Evolutionary conservation across 2,888 invertebrate species (phyloP), one percentile per base, ranked within the genome.

Genomic region (Resseliella maxima): DNA sequence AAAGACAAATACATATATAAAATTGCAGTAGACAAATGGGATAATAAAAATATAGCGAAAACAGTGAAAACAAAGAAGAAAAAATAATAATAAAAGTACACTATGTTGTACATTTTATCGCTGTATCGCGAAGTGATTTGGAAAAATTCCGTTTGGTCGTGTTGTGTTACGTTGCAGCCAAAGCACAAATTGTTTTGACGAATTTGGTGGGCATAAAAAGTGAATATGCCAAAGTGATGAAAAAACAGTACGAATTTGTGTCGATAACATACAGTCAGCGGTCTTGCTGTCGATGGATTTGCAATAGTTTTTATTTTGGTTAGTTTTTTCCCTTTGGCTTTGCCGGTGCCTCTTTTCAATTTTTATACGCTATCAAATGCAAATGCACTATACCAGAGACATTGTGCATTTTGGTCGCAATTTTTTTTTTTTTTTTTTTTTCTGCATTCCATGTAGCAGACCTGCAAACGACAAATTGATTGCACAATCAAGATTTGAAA

Each of bases 391-490:
- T 83, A 3, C 18, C 6, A 8, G 35, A 15, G 72, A 83, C 83
- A 21, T n/a, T 15, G 38, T 83, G 38, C 38, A n/a, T 83, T 83
- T 83, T 83, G 31, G 72, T 31, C 31, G 72, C 72, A 72, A 31
- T 72, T 83, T 83, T 83, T 83, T 72, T 38, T 38, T 38, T 38
- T 10, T 21, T n/a, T 38, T 36, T 38, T 36, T 83, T 64, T n/a
- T n/a, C n/a, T 24, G 83, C 38, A 83, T 38, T 83, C 21, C 83
- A 83, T 72, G 38, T 36, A 38, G 24, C 85, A 85, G 46, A 85
- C 85, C 45, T 85, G 85, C 85, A 85, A 85, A 85, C 85, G 85
- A 85, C 85, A 85, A 85, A 85, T 85, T 85, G 85, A 85, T 85
- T 85, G 85, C 85, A 85, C 27, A 85, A 85, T 85, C 85, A 85